Base-by-base conservation (phyloP, 2,888 invertebrate genomes). In the Himalopsyche kuldschensis region DNA sequence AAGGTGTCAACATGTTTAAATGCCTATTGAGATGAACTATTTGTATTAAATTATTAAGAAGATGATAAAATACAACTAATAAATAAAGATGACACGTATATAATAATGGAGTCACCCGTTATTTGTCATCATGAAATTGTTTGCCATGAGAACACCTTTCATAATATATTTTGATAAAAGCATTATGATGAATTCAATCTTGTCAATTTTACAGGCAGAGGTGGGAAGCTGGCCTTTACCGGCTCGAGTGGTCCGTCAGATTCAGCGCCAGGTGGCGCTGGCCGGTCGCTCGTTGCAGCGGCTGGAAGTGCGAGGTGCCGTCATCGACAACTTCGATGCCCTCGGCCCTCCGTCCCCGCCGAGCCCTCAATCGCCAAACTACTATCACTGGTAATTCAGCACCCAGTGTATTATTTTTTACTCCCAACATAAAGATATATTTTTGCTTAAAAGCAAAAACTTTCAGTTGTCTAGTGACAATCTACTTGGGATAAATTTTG, bases 271-370 rank as follows among this genome's bases (percentile, higher is more conserved):
- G 87, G 92, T 92, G 77, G 92, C 92, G 24, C 91, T 91, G 86
- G 91, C 91, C 85, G 92, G 92, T 10, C 90, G 92, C 15, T 91
- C 91, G n/a, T 89, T 92, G 81, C 89, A 91, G 10, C 89, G 92
- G 24, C 90, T 92, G 0, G 92, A 92, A 86, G 91, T 92, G 87
- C 91, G 91, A 15, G 92, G 92, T 35, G 88, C 91, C 47, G 87
- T 92, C 87, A 92, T 92, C 84, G 92, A 92, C 89, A 92, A 92
- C 88, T 92, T 92, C 86, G 92, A 92, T 86, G 91, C 91, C 86
- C 89, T 92, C 30, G 91, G 85, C 32, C 85, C 85, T 2, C 85
- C 85, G 31, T 85, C 86, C 8, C 86, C 85, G 15, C 85, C 85
- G 76, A 84, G 83, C 63, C 83, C 83, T 6, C 79, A 78, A 4